Evolutionary conservation across 1,140 invertebrate species (phyloP), one percentile per base, ranked within the genome.

Genomic region (Neomicropteryx cornuta): DNA sequence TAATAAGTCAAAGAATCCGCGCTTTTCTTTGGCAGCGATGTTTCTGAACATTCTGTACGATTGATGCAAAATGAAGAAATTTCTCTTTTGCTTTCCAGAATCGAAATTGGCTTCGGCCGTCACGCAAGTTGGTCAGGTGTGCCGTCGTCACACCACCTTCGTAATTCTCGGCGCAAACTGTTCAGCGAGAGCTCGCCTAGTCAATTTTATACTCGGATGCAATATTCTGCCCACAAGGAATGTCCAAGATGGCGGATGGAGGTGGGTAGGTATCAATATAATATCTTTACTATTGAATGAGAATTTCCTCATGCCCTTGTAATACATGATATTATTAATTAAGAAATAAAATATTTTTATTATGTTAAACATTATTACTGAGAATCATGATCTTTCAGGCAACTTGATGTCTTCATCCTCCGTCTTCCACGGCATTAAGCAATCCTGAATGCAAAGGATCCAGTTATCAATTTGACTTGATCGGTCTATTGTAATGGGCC

Each of bases 101-200:
- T 56, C 66, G 3, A 54, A 73, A 37, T 63, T 70, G 8, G 52
- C 67, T 3, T 48, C 62, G 22, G 57, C 58, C 39, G 61, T 77
- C 2, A 61, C 62, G 23, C 62, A 71, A 32, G 66, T 75, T 23
- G 57, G 71, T 22, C 53, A 62, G 33, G 66, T 66, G 24, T 57
- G 61, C 2, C 67, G 36, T 2, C 39, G 57, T 0, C 50, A 51
- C 1, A 51, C 74, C 6, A 71, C 74, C 3, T 61, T 84, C 29
- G 68, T 88, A 5, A 58, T 87, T 27, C 68, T 84, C 47, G 85
- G 84, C 4, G 79, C 79, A 49, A 76, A 73, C 38, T 72, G 67
- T 18, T 72, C 75, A 45, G 76, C 79, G 1, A 80, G 82, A 52
- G 81, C 80, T 3, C 58, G 75, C 8, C 56, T 89, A 24, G 70